Conservation (phyloP, 2,797 vertebrate genomes). For the Bucorvus abyssinicus region DNA sequence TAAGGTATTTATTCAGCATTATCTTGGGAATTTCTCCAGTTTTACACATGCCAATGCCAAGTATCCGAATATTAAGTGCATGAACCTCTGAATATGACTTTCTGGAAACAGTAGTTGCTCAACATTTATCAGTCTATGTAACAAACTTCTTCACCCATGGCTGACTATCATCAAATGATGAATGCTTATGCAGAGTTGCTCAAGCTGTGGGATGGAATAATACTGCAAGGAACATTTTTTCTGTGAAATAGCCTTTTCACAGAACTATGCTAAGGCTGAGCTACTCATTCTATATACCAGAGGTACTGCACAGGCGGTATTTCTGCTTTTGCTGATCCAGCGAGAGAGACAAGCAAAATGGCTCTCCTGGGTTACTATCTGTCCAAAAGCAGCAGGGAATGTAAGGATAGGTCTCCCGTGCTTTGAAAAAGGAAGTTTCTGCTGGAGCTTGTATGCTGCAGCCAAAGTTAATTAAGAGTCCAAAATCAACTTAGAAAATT, state of each 20-base stretch:
- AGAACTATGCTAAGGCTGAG: constrained; percentile 16
- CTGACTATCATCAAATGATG: not conserved
- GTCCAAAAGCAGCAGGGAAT: constrained; percentile 61
- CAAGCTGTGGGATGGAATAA: not conserved
- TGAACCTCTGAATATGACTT: constrained; percentile 11
- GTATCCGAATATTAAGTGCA: not conserved
- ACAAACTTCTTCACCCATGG: constrained; percentile 4
- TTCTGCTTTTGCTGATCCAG: constrained; percentile 58
- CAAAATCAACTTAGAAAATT: constrained; percentile 56
- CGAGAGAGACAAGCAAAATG: constrained; percentile 49
- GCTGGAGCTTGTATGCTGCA: not conserved
- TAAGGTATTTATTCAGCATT: constrained; percentile 50
- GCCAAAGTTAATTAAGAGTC: constrained; percentile 54
- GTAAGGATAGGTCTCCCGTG: constrained; percentile 47
- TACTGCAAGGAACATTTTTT: not conserved
- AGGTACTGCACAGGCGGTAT: not conserved
- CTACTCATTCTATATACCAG: constrained; percentile 21
- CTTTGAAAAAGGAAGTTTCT: constrained; percentile 26
- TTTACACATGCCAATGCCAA: constrained; percentile 19
- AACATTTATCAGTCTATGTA: constrained; percentile 20
- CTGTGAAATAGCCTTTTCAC: not conserved
- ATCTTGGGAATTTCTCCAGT: constrained; percentile 9
- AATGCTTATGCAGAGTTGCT: constrained; percentile 17
- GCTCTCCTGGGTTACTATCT: constrained; percentile 43
- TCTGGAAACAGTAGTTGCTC: constrained; percentile 39